Evolutionary conservation across 2,797 vertebrate species (phyloP).

Genomic region (Austrolebias charrua): DNA sequence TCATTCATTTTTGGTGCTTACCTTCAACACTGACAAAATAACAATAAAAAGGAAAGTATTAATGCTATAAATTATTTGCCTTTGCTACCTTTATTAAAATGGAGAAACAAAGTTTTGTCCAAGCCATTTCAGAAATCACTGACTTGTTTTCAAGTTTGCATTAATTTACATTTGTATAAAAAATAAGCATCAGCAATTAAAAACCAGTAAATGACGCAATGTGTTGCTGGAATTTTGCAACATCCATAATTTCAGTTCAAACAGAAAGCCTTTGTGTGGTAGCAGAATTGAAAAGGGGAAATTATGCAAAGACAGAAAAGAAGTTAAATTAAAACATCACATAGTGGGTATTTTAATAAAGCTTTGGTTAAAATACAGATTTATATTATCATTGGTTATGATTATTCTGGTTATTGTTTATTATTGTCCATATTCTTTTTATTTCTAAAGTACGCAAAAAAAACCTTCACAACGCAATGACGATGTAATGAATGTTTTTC

Average conservation of each 20-base stretch:
- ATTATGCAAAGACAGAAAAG: conserved; percentile 53
- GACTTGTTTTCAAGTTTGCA: conserved; percentile 43
- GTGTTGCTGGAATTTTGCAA: conserved; percentile 28
- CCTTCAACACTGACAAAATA: conserved; percentile 48
- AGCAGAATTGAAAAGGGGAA: conserved; percentile 31
- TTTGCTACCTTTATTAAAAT: conserved; percentile 60
- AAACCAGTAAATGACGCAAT: conserved; percentile 26
- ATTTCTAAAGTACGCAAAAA: conserved; percentile 1
- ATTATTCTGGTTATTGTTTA: too few species aligned
- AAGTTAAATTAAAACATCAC: conserved; percentile 22
- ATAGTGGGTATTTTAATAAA: conserved; percentile 23
- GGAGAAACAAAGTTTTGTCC: conserved; percentile 40
- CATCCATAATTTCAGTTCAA: conserved; percentile 30
- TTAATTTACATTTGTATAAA: conserved; percentile 9
- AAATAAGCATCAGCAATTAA: conserved; percentile 35
- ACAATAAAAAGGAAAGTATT: conserved; percentile 30
- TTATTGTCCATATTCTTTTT: conserved; percentile 10
- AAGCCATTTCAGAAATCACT: conserved; percentile 56
- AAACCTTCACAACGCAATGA: neutral
- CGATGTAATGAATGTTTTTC: neutral
- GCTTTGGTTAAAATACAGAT: conserved; percentile 22
- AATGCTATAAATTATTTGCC: conserved; percentile 63
- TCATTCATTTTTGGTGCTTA: conserved; percentile 71
- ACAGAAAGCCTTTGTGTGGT: conserved; percentile 24
- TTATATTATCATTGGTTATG: neutral